A percentile compares a stretch with the other conserved stretches of the same genome.
These are phyloP conservation scores for Heliconius erato DNA, from an alignment of 2,888 invertebrate species.

Conservation along the genomic window DNA sequence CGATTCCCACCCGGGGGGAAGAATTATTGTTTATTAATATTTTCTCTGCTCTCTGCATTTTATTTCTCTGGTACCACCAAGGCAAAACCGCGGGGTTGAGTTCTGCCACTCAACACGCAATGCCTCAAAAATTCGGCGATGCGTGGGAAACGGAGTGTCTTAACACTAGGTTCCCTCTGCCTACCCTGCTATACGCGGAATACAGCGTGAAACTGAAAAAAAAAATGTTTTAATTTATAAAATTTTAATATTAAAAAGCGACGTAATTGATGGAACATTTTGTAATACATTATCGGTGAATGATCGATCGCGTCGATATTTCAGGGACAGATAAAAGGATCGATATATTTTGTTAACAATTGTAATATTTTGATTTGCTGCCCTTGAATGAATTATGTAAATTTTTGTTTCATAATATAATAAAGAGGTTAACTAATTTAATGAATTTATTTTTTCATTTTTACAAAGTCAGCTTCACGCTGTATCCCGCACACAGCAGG, in stretches of 20 bases:
- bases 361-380: slow-evolving; percentile 4
- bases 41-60: not conserved
- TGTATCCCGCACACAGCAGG: no score
- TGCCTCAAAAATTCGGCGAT: not conserved
- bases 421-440: no score
- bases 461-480: no score
- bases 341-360: not conserved
- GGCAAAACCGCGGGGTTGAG: not conserved
- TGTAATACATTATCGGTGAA: not conserved
- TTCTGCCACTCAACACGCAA: not conserved
- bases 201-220: no score
- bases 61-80: not conserved
- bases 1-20: not conserved
- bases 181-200: no score
- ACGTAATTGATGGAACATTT: not conserved
- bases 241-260: not conserved
- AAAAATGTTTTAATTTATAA: not conserved
- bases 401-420: not conserved
- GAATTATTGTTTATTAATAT: not conserved
- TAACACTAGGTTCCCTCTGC: not conserved
- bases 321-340: slow-evolving; percentile 20
- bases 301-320: slow-evolving; percentile 23
- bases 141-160: not conserved
- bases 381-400: not conserved
- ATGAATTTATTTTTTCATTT: no score